Evolutionary conservation across 2,888 invertebrate species (phyloP).

Genomic region (Trissonchulus latispiculum): DNA sequence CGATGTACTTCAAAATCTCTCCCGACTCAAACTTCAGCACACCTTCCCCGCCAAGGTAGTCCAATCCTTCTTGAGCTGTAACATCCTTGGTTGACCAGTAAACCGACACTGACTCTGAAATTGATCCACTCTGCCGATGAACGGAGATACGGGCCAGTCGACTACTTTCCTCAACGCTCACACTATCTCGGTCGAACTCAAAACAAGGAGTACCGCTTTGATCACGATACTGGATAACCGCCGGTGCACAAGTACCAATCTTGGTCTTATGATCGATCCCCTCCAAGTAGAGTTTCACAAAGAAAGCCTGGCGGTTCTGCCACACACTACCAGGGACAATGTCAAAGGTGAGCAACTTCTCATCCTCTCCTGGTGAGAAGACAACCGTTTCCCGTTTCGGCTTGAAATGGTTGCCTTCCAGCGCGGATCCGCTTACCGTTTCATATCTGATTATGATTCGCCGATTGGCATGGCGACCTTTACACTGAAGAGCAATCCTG

Average conservation of each 20-base stretch:
- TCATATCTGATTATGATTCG: conserved; percentile 47
- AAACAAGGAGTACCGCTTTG: conserved; percentile 19
- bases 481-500: conserved; percentile 29
- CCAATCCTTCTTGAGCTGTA: conserved; percentile 51
- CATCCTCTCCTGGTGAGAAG: conserved; percentile 51
- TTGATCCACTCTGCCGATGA: conserved; percentile 51
- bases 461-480: conserved; percentile 28
- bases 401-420: conserved; percentile 52
- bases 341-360: conserved; percentile 49
- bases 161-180: conserved; percentile 8
- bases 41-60: conserved; percentile 52
- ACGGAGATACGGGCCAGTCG: conserved; percentile 48
- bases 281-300: conserved; percentile 50
- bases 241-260: conserved; percentile 46
- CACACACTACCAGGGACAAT: conserved; percentile 54
- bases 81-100: conserved; percentile 54
- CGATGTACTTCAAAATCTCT: conserved; percentile 51
- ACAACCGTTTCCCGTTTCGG: conserved; percentile 50
- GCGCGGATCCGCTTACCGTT: conserved; percentile 55
- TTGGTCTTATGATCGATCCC: conserved; percentile 42
- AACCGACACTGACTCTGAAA: conserved; percentile 44
- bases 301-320: conserved; percentile 57
- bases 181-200: not conserved
- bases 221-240: conserved; percentile 26
- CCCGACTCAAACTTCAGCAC: conserved; percentile 46